Base-by-base conservation (phyloP, 2,888 invertebrate species). In the Tyria jacobaeae region DNA sequence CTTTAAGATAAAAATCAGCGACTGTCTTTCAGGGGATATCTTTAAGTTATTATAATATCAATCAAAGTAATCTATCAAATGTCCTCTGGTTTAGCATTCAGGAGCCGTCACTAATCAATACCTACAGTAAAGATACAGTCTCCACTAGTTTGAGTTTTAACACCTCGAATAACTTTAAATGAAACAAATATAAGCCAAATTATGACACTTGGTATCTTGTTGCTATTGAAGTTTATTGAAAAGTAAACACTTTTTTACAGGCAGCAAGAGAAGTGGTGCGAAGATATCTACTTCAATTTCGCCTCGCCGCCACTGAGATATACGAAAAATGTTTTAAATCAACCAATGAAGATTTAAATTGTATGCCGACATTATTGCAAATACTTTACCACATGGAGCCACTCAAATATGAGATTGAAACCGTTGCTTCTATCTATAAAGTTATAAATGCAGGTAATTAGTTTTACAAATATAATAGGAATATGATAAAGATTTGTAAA, bases 181-280 rank as follows among this genome's bases (percentile, higher is more conserved):
- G 7, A 31, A 31, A 7, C 27, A 31, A 31, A 31, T 7, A 31
- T 2, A 6, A 31, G 27, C 27, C 27, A 31, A 31, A 31, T 7
- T 31, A 7, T 31, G 27, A 7, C 7, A 31, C 27, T 31, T 6
- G 6, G 21, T 21, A 41, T 21, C 2, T 27, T 7, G n/a, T n/a
- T n/a, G n/a, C n/a, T n/a, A 12, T 2, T 41, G n/a, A 35, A 37
- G 9, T 7, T 57, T 24, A 37, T 49, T 27, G 12, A 17, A 44
- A 51, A 24, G 39, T 51, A 24, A 31, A 31, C 27, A 2, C 4
- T 39, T 12, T 60, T 34, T 82, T 83, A 14, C 70, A 96, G 96
- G 95, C 96, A 6, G 89, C 96, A 50, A 95, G 96, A 70, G 94
- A 95, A 70, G 95, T 95, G 21, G 89, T 96, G 24, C 90, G 94